Base-by-base conservation (phyloP, 2,113 vertebrate species). In the Rhombomys opimus region DNA sequence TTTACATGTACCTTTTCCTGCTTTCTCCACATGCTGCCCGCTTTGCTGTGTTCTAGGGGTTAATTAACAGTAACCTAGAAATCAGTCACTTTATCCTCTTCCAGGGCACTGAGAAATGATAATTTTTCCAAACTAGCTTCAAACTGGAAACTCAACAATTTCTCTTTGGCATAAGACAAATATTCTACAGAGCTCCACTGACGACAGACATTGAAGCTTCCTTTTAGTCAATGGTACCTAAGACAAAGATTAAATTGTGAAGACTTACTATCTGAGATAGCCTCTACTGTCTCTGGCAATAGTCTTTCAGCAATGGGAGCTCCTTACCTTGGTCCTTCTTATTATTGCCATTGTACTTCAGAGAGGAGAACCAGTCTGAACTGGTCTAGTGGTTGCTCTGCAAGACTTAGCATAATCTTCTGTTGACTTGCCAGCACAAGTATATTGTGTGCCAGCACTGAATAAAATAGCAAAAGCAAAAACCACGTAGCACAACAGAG, bases 381-480 rank as follows among this genome's bases (percentile, higher is more conserved):
- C 78, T 46, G 38, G 91, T 89, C 87, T 97, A 94, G 87, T 73
- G 57, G 87, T 97, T 98, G 93, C 57, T 75, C 68, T 88, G 57
- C 86, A 14, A 50, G 91, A 93, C 93, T 97, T 97, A 98, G 96
- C 93, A 89, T 95, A 97, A 96, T 97, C 97, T 97, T 97, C 97
- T 95, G 73, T 97, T 97, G 97, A 96, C 96, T 96, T 98, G 97
- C 98, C 98, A 98, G 87, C 94, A 91, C 87, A 98, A 97, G 97
- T 95, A 94, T 97, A 0, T 23, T 98, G 91, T 97, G 95, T 98
- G 97, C 98, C 98, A 98, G 97, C 97, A 97, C 97, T 98, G 97
- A 96, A 97, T 98, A 98, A 98, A 98, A 98, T 96, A 93, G 91
- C 95, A 98, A 98, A 98, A 97, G 97, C 94, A 97, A 94, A 98